A percentile compares a stretch with the other conserved stretches of the same genome.
These are phyloP conservation scores for Mormyrops boulengeri DNA, from an alignment of 2,797 vertebrate genomes.

Conservation along the genomic window DNA sequence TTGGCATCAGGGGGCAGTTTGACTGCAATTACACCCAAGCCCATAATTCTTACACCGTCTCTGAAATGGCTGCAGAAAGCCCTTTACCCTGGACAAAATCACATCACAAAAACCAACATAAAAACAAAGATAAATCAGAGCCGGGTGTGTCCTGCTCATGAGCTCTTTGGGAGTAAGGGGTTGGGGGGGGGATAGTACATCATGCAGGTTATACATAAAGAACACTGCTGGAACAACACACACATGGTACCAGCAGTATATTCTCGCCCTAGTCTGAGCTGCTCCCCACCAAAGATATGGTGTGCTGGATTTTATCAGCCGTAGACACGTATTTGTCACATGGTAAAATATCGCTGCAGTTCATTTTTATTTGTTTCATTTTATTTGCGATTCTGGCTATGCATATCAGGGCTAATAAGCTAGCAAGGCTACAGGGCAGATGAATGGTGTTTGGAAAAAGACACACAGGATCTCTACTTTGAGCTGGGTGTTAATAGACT, in stretches of 20 bases:
- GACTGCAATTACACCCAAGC: conserved; percentile 17
- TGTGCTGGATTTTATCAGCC: neutral
- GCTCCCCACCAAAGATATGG: neutral
- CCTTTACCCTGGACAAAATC: conserved; percentile 8
- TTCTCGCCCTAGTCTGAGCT: neutral
- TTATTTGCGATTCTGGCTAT: neutral
- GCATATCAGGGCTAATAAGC: neutral
- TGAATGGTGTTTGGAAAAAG: neutral
- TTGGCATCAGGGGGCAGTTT: conserved; percentile 18
- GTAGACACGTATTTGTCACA: neutral
- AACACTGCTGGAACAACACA: conserved; percentile 1
- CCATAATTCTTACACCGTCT: conserved; percentile 17
- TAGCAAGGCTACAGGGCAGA: neutral
- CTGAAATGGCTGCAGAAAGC: neutral
- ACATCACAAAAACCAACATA: conserved; percentile 4
- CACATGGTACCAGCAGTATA: neutral
- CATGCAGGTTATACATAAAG: neutral
- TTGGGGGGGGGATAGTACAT: neutral
- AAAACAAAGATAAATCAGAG: conserved; percentile 20
- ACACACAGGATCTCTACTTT: neutral
- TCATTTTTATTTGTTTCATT: neutral
- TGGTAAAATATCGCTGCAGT: neutral
- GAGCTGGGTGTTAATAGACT: neutral
- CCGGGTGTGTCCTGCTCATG: neutral
- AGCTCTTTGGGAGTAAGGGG: neutral